Evolutionary conservation across 2,797 vertebrate species (phyloP), one percentile per base, ranked within the genome.

Genomic region (Poeciliopsis presidionis): DNA sequence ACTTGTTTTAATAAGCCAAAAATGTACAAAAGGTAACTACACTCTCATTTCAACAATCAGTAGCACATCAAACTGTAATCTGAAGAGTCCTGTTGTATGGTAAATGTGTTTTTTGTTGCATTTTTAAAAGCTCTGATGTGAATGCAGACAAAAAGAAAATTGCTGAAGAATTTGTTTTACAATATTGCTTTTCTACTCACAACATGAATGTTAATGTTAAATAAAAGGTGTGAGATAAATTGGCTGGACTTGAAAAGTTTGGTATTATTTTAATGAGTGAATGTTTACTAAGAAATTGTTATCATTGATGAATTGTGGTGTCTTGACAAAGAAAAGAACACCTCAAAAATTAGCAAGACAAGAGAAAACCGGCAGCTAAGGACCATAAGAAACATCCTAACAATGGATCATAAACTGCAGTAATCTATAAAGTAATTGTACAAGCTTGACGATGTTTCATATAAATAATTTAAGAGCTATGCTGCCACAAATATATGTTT

Each of bases 401-500:
- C 33, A 22, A 18, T 36, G 18, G 4, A 33, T 8, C 46, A 49
- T 11, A 72, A 72, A 1, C 46, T 72, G 16, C 28, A 70, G 41
- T 46, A 16, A 70, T 36, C 13, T 33, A n/a, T 8, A 12, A 36
- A 22, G 49, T 65, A 65, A 20, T 65, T 22, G 33, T 36, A 20
- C 36, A 73, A 78, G 28, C 47, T 70, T n/a, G 22, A 70, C 49
- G 8, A 28, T 25, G 28, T n/a, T 70, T 18, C 43, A 12, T 45
- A 43, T 72, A 45, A n/a, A n/a, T 46, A 3, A 0, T 2, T 65
- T 28, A 59, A 59, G 28, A 63, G 7, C 18, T 61, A 25, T 76
- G 53, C 30, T 53, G 49, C 63, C 47, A 57, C 28, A 73, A 33
- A 53, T 53, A 67, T 36, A 69, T 69, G 57, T 63, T 51, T n/a